A percentile compares a stretch with the other conserved stretches of the same genome.
Conservation (phyloP, 2,113 vertebrate genomes). For the Erythrocebus patas region DNA sequence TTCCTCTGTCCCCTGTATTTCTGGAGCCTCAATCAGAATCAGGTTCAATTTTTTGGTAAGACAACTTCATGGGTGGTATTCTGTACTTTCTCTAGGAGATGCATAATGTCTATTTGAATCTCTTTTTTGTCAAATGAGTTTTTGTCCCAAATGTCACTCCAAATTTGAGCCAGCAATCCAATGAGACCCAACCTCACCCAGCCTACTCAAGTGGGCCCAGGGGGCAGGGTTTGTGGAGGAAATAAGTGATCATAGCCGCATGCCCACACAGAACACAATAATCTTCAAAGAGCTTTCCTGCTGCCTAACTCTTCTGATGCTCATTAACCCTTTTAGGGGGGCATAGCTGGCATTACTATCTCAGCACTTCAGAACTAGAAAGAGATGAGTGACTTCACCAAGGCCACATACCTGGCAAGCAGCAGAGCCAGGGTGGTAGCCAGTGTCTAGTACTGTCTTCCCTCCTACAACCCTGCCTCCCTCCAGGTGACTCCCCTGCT, state of each 20-base stretch:
- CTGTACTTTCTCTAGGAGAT: not conserved
- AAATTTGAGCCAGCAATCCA: not conserved
- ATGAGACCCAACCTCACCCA: not conserved
- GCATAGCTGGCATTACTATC: fast-evolving
- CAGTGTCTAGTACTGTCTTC: fast-evolving
- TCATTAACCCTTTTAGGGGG: not conserved
- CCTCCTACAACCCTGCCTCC: not conserved
- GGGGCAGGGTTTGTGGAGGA: not conserved
- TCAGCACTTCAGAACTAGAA: not conserved
- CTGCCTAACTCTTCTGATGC: not conserved
- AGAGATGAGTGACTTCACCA: not conserved
- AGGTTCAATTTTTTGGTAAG: not conserved
- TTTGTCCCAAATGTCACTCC: not conserved
- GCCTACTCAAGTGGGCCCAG: not conserved
- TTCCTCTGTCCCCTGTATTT: not conserved
- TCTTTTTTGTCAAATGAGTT: not conserved
- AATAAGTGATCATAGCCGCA: fast-evolving
- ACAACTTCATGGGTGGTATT: not conserved
- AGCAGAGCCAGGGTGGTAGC: not conserved
- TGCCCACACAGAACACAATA: not conserved
- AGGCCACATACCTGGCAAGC: not conserved
- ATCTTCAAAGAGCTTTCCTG: not conserved
- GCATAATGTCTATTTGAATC: not conserved
- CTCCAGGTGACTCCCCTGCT: slow-evolving; percentile 65
- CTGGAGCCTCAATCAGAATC: not conserved